Percentiles rank a stretch among this genome's conserved stretches.
Evolutionary conservation across 2,797 vertebrate genomes (phyloP).

Genomic region (Chelidonichthys spinosus): DNA sequence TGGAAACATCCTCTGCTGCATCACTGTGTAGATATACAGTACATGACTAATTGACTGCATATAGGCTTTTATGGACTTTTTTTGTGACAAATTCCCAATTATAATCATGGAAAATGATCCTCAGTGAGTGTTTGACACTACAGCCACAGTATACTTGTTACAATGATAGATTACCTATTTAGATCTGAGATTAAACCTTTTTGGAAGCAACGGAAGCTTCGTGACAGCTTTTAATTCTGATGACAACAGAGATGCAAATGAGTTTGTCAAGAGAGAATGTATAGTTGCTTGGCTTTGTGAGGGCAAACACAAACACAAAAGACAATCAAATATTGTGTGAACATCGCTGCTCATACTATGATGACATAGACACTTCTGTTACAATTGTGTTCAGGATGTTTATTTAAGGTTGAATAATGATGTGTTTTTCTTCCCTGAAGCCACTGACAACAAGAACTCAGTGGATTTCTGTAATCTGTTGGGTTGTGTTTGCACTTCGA

Average conservation of each 20-base stretch:
- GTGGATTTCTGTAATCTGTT: neutral
- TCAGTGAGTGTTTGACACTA: conserved; percentile 23
- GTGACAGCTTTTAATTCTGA: conserved; percentile 44
- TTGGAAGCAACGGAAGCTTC: conserved; percentile 6
- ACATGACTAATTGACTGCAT: conserved; percentile 41
- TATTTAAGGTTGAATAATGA: neutral
- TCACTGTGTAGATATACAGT: conserved; percentile 18
- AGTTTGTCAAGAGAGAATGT: conserved; percentile 26
- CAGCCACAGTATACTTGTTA: conserved; percentile 25
- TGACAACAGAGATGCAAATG: conserved; percentile 44
- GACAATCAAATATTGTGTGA: neutral
- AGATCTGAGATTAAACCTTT: conserved; percentile 22
- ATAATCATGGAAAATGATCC: conserved; percentile 25
- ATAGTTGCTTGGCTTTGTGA: neutral
- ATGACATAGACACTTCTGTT: neutral
- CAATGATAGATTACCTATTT: conserved; percentile 26
- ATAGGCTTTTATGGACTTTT: conserved; percentile 25
- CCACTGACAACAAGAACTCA: neutral
- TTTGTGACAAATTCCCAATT: conserved; percentile 20
- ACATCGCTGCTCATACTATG: neutral
- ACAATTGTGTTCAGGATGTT: neutral
- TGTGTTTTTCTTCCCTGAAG: neutral
- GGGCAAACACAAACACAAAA: conserved; percentile 12
- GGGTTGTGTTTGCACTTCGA: conserved; percentile 10
- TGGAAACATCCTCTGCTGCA: conserved; percentile 44